A percentile compares a stretch with the other conserved stretches of the same genome.
phyloP scores from a whole-genome alignment of 2,113 vertebrate species.

The Brienomyrus brachyistius region DNA sequence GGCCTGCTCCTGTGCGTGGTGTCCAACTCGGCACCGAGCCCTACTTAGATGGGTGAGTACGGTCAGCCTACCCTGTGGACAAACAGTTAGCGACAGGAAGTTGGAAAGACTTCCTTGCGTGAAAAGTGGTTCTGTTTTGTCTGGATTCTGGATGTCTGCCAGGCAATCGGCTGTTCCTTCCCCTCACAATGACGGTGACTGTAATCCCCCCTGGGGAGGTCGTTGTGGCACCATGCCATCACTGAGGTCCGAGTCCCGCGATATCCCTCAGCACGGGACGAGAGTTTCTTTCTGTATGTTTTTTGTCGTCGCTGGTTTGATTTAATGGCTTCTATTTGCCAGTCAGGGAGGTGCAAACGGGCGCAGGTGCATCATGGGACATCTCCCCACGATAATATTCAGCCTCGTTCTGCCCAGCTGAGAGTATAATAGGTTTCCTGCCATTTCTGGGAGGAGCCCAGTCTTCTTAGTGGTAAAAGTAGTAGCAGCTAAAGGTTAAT shows the following conservation, averaged over 20 bases:
- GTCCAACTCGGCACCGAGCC: neutral
- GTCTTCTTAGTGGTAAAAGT: neutral
- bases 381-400: neutral
- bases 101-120: neutral
- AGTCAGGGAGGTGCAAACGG: neutral
- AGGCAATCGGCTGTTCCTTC: neutral
- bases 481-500: neutral
- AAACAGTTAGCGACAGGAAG: neutral
- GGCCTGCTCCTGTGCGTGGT: neutral
- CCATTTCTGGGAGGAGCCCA: neutral
- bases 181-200: neutral
- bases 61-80: neutral
- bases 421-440: constrained; percentile 9
- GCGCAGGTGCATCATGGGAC: neutral
- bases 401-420: neutral
- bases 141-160: neutral
- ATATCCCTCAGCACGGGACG: neutral
- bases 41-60: neutral
- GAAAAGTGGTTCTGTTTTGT: neutral
- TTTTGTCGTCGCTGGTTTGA: neutral
- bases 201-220: neutral
- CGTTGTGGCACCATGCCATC: neutral
- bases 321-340: neutral
- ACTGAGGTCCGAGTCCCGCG: neutral
- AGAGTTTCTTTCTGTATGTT: neutral